Conservation (phyloP, 2,113 vertebrate genomes). For the Gobius niger region DNA sequence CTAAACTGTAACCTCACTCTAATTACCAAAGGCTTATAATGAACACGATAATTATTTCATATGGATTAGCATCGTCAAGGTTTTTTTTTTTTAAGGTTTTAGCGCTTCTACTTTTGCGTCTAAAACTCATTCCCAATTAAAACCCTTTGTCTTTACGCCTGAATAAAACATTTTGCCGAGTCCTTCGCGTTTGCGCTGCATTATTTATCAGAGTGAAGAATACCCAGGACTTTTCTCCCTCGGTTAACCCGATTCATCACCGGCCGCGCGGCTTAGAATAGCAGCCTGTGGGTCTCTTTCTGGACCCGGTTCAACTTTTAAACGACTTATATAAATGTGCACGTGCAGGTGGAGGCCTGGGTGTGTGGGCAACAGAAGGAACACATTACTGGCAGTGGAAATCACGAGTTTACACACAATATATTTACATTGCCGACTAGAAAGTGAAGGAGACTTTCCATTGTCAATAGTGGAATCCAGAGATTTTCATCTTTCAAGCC, state of each 20-base stretch:
- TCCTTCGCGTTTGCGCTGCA: conserved; percentile 3
- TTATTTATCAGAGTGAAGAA: conserved; percentile 21
- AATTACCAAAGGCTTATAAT: background rate
- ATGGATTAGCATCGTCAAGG: background rate
- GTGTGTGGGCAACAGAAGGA: background rate
- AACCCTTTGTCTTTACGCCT: conserved; percentile 11
- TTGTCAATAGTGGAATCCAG: too few relatives aligned
- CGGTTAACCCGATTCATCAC: conserved; percentile 7
- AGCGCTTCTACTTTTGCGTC: background rate
- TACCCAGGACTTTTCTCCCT: background rate
- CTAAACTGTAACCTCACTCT: background rate
- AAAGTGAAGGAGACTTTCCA: too few relatives aligned
- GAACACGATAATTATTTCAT: background rate
- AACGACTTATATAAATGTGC: background rate
- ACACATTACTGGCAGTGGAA: too few relatives aligned
- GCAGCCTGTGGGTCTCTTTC: conserved; percentile 1
- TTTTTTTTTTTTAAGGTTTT: conserved; percentile 2
- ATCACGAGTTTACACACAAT: too few relatives aligned
- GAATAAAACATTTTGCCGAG: conserved; percentile 12
- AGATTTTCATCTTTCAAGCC: too few relatives aligned
- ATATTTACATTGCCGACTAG: too few relatives aligned
- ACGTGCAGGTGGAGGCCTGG: conserved; percentile 6
- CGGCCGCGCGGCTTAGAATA: background rate
- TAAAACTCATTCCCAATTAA: conserved; percentile 11
- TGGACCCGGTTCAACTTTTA: conserved; percentile 1